These are phyloP conservation scores for Thinocorus orbignyianus DNA, from an alignment of 2,113 vertebrate genomes.

Conservation along the genomic window DNA sequence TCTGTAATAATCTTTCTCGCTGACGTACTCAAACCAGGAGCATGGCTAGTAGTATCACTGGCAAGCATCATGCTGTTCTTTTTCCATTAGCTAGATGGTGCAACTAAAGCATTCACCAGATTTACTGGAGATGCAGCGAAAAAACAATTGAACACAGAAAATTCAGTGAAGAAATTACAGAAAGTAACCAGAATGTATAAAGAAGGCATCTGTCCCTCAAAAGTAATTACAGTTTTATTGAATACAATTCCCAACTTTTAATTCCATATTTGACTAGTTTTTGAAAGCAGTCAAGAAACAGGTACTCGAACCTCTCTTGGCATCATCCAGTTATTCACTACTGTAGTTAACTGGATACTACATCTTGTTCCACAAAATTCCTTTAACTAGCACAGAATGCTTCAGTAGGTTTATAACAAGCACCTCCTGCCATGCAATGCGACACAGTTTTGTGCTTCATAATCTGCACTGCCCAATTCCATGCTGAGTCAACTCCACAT, in stretches of 20 bases:
- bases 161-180: background rate
- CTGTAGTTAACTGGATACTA: background rate
- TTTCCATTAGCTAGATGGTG: background rate
- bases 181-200: background rate
- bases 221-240: background rate
- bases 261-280: background rate
- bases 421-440: background rate
- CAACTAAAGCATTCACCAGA: background rate
- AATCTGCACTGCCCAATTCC: background rate
- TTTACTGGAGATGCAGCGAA: background rate
- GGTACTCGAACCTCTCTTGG: background rate
- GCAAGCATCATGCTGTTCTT: conserved; percentile 2
- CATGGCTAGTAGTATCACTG: background rate
- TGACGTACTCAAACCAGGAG: background rate
- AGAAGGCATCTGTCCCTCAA: background rate
- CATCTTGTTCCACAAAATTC: background rate
- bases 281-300: background rate
- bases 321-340: background rate
- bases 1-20: background rate
- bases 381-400: background rate
- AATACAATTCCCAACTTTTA: background rate
- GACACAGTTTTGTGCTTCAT: background rate
- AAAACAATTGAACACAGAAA: background rate
- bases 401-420: background rate
- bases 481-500: background rate